A percentile compares a stretch with the other conserved stretches of the same genome.
Conservation (phyloP, 1,140 invertebrate genomes). For the Tetragnatha versicolor region DNA sequence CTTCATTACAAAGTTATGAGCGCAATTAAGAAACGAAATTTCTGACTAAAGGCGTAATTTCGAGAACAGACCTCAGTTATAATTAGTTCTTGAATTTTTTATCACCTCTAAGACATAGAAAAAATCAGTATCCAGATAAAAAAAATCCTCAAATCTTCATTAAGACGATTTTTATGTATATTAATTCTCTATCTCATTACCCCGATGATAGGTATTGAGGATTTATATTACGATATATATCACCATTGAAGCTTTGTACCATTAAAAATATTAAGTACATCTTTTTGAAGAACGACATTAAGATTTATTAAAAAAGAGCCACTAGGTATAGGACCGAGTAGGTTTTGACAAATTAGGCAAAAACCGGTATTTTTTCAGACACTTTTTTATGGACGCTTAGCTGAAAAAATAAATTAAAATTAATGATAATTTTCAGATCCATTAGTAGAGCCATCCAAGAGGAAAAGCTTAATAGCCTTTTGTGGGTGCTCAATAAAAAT, state of each 20-base stretch:
- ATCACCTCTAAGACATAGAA: no score
- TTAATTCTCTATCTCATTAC: no score
- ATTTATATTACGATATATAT: conserved; percentile 15
- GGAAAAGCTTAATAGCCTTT: conserved; percentile 50
- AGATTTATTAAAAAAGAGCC: conserved; percentile 48
- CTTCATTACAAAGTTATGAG: no score
- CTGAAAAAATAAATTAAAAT: conserved; percentile 51
- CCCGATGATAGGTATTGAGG: no score
- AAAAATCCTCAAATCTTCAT: no score
- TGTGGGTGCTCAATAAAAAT: conserved; percentile 51
- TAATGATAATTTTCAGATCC: conserved; percentile 54
- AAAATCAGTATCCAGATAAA: no score
- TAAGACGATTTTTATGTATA: no score
- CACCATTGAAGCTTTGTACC: conserved; percentile 33
- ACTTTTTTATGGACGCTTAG: conserved; percentile 22
- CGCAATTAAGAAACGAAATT: no score
- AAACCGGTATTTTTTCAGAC: conserved; percentile 13
- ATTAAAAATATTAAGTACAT: conserved; percentile 45
- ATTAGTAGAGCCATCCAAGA: conserved; percentile 27
- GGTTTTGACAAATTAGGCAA: conserved; percentile 45
- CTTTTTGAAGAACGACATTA: conserved; percentile 37
- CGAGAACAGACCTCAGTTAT: no score
- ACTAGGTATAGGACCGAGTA: conserved; percentile 42
- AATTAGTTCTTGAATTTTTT: no score
- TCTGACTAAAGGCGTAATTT: no score